Conservation (phyloP, 2,113 vertebrate genomes). For the Psilopogon haemacephalus region DNA sequence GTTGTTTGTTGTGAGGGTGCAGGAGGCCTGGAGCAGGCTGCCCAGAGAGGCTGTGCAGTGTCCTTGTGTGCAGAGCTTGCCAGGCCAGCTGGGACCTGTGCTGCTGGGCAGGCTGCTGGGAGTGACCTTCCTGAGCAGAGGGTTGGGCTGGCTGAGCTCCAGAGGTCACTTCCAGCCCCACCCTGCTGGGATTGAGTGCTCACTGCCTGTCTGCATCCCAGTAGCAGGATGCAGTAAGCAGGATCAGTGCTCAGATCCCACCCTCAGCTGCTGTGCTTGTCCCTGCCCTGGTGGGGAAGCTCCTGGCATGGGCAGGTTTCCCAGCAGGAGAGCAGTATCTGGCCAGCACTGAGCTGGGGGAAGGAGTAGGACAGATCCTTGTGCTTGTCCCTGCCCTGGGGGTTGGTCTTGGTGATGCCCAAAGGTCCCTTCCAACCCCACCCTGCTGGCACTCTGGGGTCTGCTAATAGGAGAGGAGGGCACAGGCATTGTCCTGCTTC, state of each 20-base stretch:
- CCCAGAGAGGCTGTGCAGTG: no score
- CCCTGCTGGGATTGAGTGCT: no score
- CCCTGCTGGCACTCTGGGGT: no score
- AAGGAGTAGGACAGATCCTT: neutral
- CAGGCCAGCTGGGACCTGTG: no score
- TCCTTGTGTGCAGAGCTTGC: no score
- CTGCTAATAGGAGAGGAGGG: neutral
- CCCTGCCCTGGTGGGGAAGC: neutral
- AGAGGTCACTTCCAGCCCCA: neutral
- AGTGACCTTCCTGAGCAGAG: no score
- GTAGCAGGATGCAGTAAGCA: neutral
- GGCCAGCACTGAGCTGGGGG: neutral
- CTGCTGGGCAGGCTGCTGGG: no score
- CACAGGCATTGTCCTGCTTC: neutral
- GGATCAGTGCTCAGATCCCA: rapidly evolving
- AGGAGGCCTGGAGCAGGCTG: no score
- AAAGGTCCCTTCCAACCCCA: no score
- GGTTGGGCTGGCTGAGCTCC: neutral
- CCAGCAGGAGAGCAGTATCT: neutral
- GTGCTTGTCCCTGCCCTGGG: no score
- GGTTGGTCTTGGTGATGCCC: no score
- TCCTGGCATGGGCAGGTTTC: neutral
- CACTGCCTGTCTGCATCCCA: neutral
- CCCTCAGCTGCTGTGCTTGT: neutral
- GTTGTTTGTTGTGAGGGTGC: no score